Evolutionary conservation across 2,113 vertebrate species (phyloP), one percentile per base, ranked within the genome.

Genomic region (Uria lomvia): DNA sequence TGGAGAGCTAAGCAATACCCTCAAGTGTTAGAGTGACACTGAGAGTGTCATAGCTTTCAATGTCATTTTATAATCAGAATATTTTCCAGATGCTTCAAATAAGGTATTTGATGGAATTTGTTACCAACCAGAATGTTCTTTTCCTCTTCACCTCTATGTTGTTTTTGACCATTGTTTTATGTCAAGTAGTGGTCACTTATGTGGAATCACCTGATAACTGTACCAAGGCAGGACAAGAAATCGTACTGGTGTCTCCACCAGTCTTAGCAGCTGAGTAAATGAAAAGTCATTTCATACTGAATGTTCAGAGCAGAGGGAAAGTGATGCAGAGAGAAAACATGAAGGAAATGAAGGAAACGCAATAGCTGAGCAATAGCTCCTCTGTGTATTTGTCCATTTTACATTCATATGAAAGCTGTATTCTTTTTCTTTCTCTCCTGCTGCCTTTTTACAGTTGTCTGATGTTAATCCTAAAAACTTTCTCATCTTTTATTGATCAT

Each of bases 401-500:
- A 43, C 49, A 72, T 87, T 91, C 80, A 72, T 70, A 73, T 49
- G 53, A 81, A 93, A 59, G 52, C 22, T 73, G 24, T 55, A 58
- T 71, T 45, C 55, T 90, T n/a, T 50, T 65, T 38, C 47, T 73
- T 71, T 50, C 71, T 83, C 75, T 93, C 66, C 49, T 73, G 70
- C 65, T 93, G 80, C 65, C 76, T 77, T 94, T 87, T 92, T 94
- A 84, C 50, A 81, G 56, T 76, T 94, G 92, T 94, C 66, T 95
- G 89, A 89, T 95, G 83, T 42, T 95, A 95, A 95, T 95, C 60
- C 70, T 79, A 65, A 86, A 94, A 81, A 58, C 12, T 73, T 95
- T 78, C 65, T 94, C 80, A 94, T 95, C 43, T 92, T 95, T 96
- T 94, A 95, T 87, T 95, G 88, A 95, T 92, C 91, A 92, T 68